phyloP scores from a whole-genome alignment of 2,797 vertebrate genomes.

The Pelochelys cantorii region DNA sequence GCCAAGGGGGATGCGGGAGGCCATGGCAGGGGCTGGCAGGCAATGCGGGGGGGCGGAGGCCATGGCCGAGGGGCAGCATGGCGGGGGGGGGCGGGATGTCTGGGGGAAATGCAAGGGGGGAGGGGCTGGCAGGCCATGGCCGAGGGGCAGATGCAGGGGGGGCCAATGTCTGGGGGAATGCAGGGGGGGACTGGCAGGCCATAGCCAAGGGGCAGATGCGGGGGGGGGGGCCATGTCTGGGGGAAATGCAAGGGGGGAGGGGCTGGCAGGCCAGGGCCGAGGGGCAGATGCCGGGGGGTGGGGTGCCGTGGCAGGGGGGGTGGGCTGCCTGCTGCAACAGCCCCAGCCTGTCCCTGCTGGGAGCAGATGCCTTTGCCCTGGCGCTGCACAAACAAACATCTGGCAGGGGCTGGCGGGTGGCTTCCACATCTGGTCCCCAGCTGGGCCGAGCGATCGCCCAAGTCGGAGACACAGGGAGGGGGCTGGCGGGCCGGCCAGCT shows the following conservation, averaged over 20 bases:
- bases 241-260: too few relatives aligned
- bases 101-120: too few relatives aligned
- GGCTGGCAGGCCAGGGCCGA: not conserved
- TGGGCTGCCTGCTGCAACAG: not conserved
- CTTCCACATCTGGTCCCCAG: slow-evolving; percentile 38
- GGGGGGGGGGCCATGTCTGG: too few relatives aligned
- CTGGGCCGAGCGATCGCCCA: slow-evolving; percentile 15
- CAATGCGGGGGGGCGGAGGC: too few relatives aligned
- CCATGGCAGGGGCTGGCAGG: too few relatives aligned
- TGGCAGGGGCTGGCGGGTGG: slow-evolving; percentile 10
- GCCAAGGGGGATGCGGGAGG: too few relatives aligned
- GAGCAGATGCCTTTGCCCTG: slow-evolving; percentile 18
- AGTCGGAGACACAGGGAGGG: not conserved
- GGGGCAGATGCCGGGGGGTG: not conserved
- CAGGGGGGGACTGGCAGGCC: too few relatives aligned
- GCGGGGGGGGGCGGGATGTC: too few relatives aligned
- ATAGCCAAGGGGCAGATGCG: too few relatives aligned
- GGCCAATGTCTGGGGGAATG: too few relatives aligned
- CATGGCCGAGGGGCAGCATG: too few relatives aligned
- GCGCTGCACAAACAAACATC: slow-evolving; percentile 36
- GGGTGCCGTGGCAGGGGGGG: accelerated
- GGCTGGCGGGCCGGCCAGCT: not conserved
- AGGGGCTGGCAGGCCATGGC: too few relatives aligned
- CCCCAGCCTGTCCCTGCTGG: not conserved
- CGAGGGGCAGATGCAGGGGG: not conserved